Evolutionary conservation across 2,888 invertebrate species (phyloP), one percentile per base, ranked within the genome.

Genomic region (Heliconius charithonia): DNA sequence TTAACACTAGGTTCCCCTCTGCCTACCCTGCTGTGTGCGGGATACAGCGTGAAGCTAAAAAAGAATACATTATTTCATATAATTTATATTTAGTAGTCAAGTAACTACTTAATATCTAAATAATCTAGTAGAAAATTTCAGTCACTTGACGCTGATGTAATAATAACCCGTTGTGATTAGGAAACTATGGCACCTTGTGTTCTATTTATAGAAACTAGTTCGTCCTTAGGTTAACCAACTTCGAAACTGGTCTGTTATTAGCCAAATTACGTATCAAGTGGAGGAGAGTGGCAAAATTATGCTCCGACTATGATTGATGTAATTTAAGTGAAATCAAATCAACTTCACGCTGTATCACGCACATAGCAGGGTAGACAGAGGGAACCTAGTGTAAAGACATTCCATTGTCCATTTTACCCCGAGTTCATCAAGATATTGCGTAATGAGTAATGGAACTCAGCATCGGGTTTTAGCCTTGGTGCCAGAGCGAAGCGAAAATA

Each of bases 181-280:
- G 76, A 79, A 81, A 82, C 82, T 75, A 63, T 70, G 76, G 67
- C 80, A 82, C 82, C 82, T 83, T 82, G 80, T 82, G 80, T 70
- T 79, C 83, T 85, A 84, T 84, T 85, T 83, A 85, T 84, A 83
- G 84, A 77, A 78, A 75, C 75, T 79, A 80, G 80, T 81, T 80
- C 83, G 83, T 81, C 83, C 81, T 79, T 83, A 81, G 75, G 77
- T 81, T 79, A 81, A 77, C 81, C 77, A 78, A 80, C 72, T 76
- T 78, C 77, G 78, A 79, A 78, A 70, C 80, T 66, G 63, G 78
- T 72, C 76, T 76, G 78, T 77, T 78, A 80, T 77, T 80, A 81
- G 45, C 71, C 66, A 74, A 56, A 80, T 51, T 75, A 56, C 62
- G 69, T 37, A 59, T 27, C 63, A 25, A 75, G 67, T 41, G 37